These are phyloP conservation scores for Eptesicus fuscus DNA, from an alignment of 2,113 vertebrate species.

Conservation along the genomic window DNA sequence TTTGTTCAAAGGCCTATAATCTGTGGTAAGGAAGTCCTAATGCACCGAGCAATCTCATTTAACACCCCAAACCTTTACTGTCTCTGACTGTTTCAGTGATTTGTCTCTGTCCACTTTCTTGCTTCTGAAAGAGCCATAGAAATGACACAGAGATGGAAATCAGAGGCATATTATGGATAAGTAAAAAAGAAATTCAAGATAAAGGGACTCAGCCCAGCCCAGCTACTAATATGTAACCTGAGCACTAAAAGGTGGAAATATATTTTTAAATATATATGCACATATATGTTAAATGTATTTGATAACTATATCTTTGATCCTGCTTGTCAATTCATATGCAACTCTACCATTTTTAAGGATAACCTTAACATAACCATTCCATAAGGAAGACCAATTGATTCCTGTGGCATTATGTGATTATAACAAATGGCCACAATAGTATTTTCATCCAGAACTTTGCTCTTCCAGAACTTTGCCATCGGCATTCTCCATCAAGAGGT, in stretches of 20 bases:
- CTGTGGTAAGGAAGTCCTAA: not conserved
- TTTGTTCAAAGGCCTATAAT: not conserved
- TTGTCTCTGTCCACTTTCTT: not conserved
- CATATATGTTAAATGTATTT: not conserved
- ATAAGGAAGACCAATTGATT: not conserved
- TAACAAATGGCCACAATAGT: not conserved
- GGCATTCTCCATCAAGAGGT: not conserved
- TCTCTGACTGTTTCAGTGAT: not conserved
- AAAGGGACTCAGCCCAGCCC: not conserved
- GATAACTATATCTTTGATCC: not conserved
- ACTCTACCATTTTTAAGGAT: not conserved
- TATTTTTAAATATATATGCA: not conserved
- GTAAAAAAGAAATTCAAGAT: not conserved
- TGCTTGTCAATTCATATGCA: not conserved
- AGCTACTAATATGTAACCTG: not conserved
- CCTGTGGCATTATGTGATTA: not conserved
- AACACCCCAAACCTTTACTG: not conserved
- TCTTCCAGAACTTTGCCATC: not conserved
- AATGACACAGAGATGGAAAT: not conserved
- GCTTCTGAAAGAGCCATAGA: not conserved
- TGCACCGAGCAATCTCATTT: not conserved
- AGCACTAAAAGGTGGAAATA: not conserved
- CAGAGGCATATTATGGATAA: not conserved
- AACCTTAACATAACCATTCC: not conserved
- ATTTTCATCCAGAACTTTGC: not conserved